These are phyloP conservation scores for Muscicapa striata DNA, from an alignment of 2,797 vertebrate genomes.

Conservation along the genomic window DNA sequence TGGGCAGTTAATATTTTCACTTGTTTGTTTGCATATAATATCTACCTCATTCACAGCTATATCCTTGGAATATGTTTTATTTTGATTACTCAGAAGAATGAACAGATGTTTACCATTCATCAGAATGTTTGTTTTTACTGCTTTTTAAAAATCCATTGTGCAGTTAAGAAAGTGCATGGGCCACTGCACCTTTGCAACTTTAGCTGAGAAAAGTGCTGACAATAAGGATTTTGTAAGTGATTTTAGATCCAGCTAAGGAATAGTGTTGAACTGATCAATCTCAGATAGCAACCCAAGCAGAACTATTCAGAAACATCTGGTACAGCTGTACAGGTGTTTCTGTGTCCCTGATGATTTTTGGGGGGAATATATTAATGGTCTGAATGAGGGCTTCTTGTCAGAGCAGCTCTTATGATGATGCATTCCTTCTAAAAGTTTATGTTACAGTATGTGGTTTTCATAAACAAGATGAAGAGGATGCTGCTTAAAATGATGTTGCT, in stretches of 20 bases:
- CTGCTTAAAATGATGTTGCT: slow-evolving; percentile 54
- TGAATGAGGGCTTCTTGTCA: slow-evolving; percentile 32
- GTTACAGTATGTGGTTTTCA: slow-evolving; percentile 54
- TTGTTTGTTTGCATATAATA: background rate
- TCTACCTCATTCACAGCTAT: background rate
- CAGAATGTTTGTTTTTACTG: background rate
- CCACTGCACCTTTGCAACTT: background rate
- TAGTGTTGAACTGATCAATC: background rate
- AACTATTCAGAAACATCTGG: slow-evolving; percentile 57
- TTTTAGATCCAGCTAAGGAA: background rate
- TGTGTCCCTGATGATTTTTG: slow-evolving; percentile 36
- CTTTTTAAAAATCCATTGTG: background rate
- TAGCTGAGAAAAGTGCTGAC: background rate
- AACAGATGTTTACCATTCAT: background rate
- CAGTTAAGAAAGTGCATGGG: background rate
- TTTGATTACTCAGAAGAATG: background rate
- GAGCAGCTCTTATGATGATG: slow-evolving; percentile 19
- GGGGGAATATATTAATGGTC: slow-evolving; percentile 38
- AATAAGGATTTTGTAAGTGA: background rate
- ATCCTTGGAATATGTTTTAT: background rate
- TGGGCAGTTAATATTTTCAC: background rate
- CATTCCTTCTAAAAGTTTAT: slow-evolving; percentile 61
- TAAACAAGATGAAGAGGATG: slow-evolving; percentile 67
- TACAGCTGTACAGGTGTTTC: slow-evolving; percentile 55
- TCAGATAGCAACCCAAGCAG: slow-evolving; percentile 35